Conservation (phyloP, 2,888 invertebrate genomes). For the Neoitamus cyanurus region DNA sequence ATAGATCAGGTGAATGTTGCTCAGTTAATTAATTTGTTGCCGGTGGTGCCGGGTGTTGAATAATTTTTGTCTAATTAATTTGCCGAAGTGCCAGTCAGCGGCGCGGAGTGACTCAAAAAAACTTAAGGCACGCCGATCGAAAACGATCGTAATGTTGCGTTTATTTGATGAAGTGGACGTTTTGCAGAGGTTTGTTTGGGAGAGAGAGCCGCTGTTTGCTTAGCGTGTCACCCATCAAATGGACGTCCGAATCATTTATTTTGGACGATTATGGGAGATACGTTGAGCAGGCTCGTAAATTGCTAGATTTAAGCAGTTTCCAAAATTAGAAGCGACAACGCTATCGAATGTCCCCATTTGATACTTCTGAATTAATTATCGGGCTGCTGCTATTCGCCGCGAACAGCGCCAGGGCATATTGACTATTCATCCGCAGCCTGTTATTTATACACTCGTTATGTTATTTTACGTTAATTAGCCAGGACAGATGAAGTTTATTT, state of each 20-base stretch:
- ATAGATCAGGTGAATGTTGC: conserved; percentile 44
- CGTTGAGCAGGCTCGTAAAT: conserved; percentile 16
- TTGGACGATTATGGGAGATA: conserved; percentile 3
- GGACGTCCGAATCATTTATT: conserved; percentile 7
- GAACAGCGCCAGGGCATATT: neutral
- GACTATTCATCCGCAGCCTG: conserved; percentile 27
- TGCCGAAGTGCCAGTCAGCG: neutral
- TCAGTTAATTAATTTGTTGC: conserved; percentile 39
- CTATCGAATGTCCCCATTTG: conserved; percentile 28
- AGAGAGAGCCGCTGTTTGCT: neutral
- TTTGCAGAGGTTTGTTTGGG: neutral
- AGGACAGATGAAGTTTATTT: conserved; percentile 38
- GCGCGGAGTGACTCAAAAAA: neutral
- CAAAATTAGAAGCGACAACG: conserved; percentile 24
- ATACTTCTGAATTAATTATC: conserved; percentile 33
- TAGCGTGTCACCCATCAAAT: neutral
- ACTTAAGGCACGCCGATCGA: neutral
- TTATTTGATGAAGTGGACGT: conserved; percentile 26
- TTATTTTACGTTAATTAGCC: conserved; percentile 43
- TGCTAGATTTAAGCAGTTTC: conserved; percentile 35
- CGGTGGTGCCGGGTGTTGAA: conserved; percentile 34
- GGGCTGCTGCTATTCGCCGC: neutral
- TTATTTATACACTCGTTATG: conserved; percentile 40
- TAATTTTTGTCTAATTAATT: conserved; percentile 43
- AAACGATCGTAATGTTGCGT: conserved; percentile 4